Conservation (phyloP, 37 sponge, comb jelly and placozoan genomes). For the Chondrilla cf. caribensis region DNA sequence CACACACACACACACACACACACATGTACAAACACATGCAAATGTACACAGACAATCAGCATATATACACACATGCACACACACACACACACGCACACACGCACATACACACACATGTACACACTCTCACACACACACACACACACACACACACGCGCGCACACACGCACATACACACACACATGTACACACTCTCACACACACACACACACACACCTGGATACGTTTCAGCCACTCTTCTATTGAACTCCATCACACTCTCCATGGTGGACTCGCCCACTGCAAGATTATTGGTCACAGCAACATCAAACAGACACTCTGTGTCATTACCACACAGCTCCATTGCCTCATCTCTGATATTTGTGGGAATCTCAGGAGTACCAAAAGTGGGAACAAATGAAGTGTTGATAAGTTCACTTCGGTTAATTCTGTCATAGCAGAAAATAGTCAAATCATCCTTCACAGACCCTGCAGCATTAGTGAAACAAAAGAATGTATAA, state of each 20-base stretch:
- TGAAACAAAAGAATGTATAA: not conserved
- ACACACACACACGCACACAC: no score
- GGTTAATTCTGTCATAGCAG: not conserved
- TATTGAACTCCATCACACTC: not conserved
- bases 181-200: no score
- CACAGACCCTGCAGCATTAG: not conserved
- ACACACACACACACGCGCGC: no score
- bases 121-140: no score
- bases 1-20: no score
- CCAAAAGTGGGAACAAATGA: slow-evolving; percentile 13
- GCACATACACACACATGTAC: no score
- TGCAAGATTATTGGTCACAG: slow-evolving; percentile 2
- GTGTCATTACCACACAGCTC: slow-evolving; percentile 1
- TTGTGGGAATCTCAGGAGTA: not conserved
- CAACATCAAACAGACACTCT: slow-evolving; percentile 27
- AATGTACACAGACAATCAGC: no score
- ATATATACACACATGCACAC: no score
- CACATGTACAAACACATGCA: no score
- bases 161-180: no score
- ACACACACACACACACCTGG: not conserved
- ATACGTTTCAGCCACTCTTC: not conserved
- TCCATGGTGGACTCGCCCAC: not conserved
- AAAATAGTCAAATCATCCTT: not conserved
- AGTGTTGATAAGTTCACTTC: not conserved
- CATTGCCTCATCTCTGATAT: not conserved